phyloP scores from a whole-genome alignment of 2,888 invertebrate genomes.

The Ariolimax columbianus region DNA sequence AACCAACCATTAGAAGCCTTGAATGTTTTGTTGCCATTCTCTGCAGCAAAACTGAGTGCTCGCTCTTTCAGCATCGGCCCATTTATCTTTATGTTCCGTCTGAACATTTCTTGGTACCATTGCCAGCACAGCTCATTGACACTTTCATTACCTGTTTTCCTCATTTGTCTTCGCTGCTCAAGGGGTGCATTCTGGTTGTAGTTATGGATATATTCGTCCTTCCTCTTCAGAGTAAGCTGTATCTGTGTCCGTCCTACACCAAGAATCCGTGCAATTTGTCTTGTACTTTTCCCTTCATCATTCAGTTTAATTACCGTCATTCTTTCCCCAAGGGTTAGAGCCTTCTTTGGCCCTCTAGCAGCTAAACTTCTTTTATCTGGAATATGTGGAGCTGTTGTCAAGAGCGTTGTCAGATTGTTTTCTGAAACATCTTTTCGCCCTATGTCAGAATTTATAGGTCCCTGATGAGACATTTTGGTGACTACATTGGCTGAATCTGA shows the following conservation, averaged over 20 bases:
- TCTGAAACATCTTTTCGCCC: neutral
- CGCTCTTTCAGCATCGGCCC: conserved; percentile 31
- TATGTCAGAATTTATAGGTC: neutral
- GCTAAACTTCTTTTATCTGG: conserved; percentile 12
- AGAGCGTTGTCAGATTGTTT: neutral
- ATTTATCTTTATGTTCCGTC: neutral
- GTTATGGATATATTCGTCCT: neutral
- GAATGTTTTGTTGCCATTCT: conserved; percentile 2
- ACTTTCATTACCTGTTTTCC: conserved; percentile 13
- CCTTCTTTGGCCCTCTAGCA: conserved; percentile 14
- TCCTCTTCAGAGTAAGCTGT: conserved; percentile 15
- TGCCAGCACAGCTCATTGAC: conserved; percentile 14
- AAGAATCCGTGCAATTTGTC: conserved; percentile 9
- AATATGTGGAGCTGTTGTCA: neutral
- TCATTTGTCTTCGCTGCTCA: conserved; percentile 12
- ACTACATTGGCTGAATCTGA: neutral
- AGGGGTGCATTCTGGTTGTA: conserved; percentile 19
- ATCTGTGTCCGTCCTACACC: conserved; percentile 21
- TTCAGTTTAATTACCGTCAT: conserved; percentile 5
- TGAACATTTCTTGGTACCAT: conserved; percentile 17
- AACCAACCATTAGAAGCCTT: conserved; percentile 25
- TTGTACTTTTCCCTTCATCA: conserved; percentile 15
- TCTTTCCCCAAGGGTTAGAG: conserved; percentile 16
- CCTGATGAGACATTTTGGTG: neutral
- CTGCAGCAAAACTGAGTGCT: conserved; percentile 20